Percentiles rank a stretch among this genome's conserved stretches.
Conservation (phyloP, 30 jellyfish, hydroid and myxozoan species). For the Mastigias papua region DNA sequence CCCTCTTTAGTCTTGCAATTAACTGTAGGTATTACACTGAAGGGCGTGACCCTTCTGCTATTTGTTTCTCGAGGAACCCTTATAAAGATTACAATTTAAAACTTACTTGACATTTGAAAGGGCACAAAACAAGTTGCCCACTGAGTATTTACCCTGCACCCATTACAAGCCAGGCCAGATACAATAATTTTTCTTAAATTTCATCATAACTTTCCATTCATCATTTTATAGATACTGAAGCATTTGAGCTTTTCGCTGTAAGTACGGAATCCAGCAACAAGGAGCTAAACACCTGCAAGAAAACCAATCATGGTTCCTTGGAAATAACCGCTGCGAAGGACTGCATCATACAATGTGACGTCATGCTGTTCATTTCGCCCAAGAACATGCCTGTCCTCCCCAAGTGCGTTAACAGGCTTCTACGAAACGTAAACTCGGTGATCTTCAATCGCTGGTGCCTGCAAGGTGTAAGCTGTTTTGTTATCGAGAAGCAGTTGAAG, state of each 20-base stretch:
- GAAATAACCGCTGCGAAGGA: constrained; percentile 23
- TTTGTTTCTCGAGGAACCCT: too few species aligned
- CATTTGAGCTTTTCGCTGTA: background rate
- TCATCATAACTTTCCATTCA: background rate
- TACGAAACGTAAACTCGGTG: constrained; percentile 4
- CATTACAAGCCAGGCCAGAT: too few species aligned
- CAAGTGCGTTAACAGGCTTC: constrained; percentile 6
- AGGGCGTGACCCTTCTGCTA: too few species aligned
- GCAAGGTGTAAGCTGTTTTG: constrained; percentile 56
- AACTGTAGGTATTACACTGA: too few species aligned
- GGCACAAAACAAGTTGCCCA: too few species aligned
- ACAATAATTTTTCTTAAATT: too few species aligned
- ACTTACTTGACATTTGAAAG: too few species aligned
- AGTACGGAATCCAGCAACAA: background rate
- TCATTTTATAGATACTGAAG: constrained; percentile 24
- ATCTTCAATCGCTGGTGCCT: constrained; percentile 46
- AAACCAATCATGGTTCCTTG: background rate
- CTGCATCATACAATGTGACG: constrained; percentile 21
- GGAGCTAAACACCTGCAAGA: background rate
- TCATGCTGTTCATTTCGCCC: constrained; percentile 53
- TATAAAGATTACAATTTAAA: too few species aligned
- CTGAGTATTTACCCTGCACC: too few species aligned
- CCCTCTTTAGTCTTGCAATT: too few species aligned
- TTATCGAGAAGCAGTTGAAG: constrained; percentile 8
- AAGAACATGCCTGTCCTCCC: constrained; percentile 44